Evolutionary conservation across 2,113 vertebrate species (phyloP), one percentile per base, ranked within the genome.

Genomic region (Toxotes chatareus): DNA sequence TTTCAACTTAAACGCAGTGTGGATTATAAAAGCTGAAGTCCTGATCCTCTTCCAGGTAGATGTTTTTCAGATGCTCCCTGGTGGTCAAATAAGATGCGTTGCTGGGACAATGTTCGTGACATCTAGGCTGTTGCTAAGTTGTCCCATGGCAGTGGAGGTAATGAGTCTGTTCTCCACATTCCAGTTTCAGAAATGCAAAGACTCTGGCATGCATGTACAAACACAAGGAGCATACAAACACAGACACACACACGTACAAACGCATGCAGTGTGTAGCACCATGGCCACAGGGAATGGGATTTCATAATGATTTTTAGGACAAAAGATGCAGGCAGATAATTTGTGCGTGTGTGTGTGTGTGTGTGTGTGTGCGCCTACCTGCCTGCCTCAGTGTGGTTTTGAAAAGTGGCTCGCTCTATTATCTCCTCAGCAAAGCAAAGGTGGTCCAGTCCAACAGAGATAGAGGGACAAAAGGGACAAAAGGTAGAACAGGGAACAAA

Each of bases 281-380:
- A 64, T 36, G 63, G 34, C 80, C 65, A 72, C 56, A 82, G 80
- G 67, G 65, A 32, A 73, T 47, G 51, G 61, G 70, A 82, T 89
- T 83, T 85, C 34, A 80, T 77, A 84, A 73, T 44, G 49, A 88
- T 85, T 82, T 44, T 53, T 60, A 59, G 55, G 27, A 51, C 38
- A 72, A 60, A 65, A 79, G 47, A 63, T 60, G 32, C n/a, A 21
- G 23, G 34, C 47, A 63, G 32, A 65, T 66, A 12, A 53, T 61
- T 9, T 72, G 23, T 77, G 27, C 21, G 46, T 27, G 4, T 14
- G 42, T 27, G 40, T 14, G 13, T 14, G 42, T 27, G 40, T 14
- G 13, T 60, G 42, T 21, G 19, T 56, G 42, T 62, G 47, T 8
- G 21, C 36, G 38, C 4, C 4, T 31, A 4, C 14, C 16, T 62